phyloP scores from a whole-genome alignment of 2,888 invertebrate species.

The Caradrina clavipalpis region DNA sequence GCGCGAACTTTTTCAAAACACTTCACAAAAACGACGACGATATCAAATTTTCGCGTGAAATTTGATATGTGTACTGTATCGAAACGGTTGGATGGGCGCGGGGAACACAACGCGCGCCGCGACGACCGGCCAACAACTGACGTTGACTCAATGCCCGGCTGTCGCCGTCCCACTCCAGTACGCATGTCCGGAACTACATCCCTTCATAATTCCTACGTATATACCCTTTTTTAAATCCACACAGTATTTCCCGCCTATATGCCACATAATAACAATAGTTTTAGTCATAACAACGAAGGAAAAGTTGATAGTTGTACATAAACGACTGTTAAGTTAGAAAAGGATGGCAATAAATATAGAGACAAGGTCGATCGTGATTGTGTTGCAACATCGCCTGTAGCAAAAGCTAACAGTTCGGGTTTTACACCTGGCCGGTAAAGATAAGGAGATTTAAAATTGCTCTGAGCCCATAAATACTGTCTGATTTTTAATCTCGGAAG shows the following conservation, averaged over 20 bases:
- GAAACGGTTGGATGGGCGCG: conserved; percentile 66
- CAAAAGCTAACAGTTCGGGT: conserved; percentile 75
- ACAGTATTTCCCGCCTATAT: conserved; percentile 59
- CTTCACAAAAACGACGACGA: conserved; percentile 88
- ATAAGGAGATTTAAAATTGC: conserved; percentile 80
- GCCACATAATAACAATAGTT: conserved; percentile 58
- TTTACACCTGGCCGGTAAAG: conserved; percentile 82
- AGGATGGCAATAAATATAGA: conserved; percentile 70
- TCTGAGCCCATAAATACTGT: conserved; percentile 66
- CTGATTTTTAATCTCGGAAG: conserved; percentile 64
- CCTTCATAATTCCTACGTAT: conserved; percentile 78
- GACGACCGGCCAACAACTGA: conserved; percentile 85
- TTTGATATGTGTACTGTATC: conserved; percentile 88
- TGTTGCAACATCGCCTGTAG: conserved; percentile 76
- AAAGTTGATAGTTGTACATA: conserved; percentile 20
- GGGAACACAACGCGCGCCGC: conserved; percentile 76
- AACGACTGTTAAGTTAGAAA: conserved; percentile 63
- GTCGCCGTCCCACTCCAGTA: conserved; percentile 85
- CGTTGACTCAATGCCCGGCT: conserved; percentile 76
- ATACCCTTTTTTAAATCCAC: conserved; percentile 70
- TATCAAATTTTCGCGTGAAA: conserved; percentile 90
- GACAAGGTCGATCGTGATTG: conserved; percentile 85
- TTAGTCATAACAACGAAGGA: conserved; percentile 38
- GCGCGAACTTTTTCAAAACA: conserved; percentile 75
- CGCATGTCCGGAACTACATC: conserved; percentile 88